Percentiles rank a stretch among this genome's conserved stretches.
phyloP scores from a whole-genome alignment of 2,113 vertebrate species.

The Oncorhynchus masou region DNA sequence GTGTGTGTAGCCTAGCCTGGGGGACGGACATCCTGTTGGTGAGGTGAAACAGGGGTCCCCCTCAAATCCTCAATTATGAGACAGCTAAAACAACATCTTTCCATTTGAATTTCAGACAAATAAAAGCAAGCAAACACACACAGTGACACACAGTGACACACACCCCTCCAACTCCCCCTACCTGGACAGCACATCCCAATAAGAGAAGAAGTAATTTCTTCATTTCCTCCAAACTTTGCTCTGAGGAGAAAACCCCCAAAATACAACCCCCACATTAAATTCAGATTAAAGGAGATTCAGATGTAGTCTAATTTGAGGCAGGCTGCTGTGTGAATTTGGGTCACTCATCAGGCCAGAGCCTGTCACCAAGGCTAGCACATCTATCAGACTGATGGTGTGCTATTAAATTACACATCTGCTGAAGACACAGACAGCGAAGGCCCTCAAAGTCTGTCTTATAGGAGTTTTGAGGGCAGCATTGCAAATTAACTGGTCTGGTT shows the following conservation, averaged over 20 bases:
- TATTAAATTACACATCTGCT: constrained; percentile 20
- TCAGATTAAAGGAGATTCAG: not conserved
- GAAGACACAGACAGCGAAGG: not conserved
- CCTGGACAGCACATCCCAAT: constrained; percentile 92
- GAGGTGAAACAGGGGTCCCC: not conserved
- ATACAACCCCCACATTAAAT: constrained; percentile 1
- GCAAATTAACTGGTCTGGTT: too few species aligned
- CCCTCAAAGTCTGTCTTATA: too few species aligned
- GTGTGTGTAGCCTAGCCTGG: not conserved
- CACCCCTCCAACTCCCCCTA: not conserved
- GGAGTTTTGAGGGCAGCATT: too few species aligned
- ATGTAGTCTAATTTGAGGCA: not conserved
- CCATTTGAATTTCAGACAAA: not conserved
- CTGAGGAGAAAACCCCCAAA: constrained; percentile 58
- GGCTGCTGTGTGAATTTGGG: constrained; percentile 43
- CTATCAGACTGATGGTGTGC: constrained; percentile 40
- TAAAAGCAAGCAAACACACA: not conserved
- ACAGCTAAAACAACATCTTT: not conserved
- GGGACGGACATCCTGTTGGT: too few species aligned
- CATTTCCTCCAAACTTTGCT: constrained; percentile 88
- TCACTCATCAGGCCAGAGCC: constrained; percentile 39
- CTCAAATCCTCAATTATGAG: not conserved
- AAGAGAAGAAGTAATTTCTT: constrained; percentile 88
- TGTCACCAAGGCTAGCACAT: constrained; percentile 25
- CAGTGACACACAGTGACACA: not conserved